These are phyloP conservation scores for Cremastinae sp. DNA, from an alignment of 2,888 invertebrate genomes.

Conservation along the genomic window DNA sequence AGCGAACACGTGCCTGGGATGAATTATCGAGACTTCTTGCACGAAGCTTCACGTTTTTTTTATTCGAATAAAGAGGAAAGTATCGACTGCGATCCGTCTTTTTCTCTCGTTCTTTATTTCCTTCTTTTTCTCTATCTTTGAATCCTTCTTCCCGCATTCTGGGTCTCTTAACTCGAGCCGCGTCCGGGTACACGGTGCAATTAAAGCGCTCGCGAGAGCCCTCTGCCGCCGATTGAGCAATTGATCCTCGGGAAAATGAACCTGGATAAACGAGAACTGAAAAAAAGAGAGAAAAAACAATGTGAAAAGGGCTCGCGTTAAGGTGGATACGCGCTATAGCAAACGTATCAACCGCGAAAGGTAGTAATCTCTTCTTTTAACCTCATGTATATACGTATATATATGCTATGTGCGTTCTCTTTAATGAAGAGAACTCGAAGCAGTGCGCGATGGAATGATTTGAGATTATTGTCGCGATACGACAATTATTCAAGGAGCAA, in stretches of 20 bases:
- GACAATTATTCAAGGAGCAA: too few relatives aligned
- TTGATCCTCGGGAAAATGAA: slow-evolving; percentile 60
- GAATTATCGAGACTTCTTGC: slow-evolving; percentile 57
- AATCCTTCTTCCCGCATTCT: slow-evolving; percentile 30
- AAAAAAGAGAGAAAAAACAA: slow-evolving; percentile 48
- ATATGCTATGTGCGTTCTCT: slow-evolving; percentile 21
- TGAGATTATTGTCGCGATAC: slow-evolving; percentile 9
- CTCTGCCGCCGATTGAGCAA: slow-evolving; percentile 62
- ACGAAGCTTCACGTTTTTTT: slow-evolving; percentile 43
- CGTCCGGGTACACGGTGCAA: slow-evolving; percentile 59
- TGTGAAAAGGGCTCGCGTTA: slow-evolving; percentile 61
- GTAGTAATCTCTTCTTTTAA: slow-evolving; percentile 48
- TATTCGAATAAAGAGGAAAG: slow-evolving; percentile 30
- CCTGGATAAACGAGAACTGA: slow-evolving; percentile 53
- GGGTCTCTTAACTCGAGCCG: slow-evolving; percentile 44
- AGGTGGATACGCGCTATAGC: slow-evolving; percentile 40
- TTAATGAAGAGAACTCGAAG: slow-evolving; percentile 46
- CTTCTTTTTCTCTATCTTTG: slow-evolving; percentile 21
- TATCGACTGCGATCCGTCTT: slow-evolving; percentile 54
- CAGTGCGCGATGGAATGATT: slow-evolving; percentile 27
- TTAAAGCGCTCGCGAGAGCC: slow-evolving; percentile 59
- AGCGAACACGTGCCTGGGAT: slow-evolving; percentile 51
- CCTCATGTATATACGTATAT: too few relatives aligned
- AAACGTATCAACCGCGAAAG: slow-evolving; percentile 52
- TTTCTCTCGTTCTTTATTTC: slow-evolving; percentile 14